phyloP scores from a whole-genome alignment of 2,888 invertebrate genomes.

The Mimachlamys varia region DNA sequence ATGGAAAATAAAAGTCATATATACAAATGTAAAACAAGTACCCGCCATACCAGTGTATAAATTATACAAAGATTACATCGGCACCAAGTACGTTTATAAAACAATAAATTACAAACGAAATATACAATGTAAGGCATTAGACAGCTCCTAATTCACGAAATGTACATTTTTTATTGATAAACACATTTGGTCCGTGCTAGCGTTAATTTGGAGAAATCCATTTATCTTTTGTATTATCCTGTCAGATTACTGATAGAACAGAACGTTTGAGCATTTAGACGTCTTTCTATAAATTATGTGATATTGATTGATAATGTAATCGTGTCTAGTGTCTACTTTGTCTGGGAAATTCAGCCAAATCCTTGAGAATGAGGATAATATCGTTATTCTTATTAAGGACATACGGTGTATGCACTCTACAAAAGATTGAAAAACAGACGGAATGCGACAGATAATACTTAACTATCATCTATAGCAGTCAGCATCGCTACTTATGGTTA shows the following conservation, averaged over 20 bases:
- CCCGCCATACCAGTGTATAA: not conserved
- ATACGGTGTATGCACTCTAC: not conserved
- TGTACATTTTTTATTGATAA: not conserved
- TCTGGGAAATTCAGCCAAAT: not conserved
- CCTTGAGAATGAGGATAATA: not conserved
- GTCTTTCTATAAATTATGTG: not conserved
- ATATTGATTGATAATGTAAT: not conserved
- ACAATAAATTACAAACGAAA: not conserved
- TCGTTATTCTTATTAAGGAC: not conserved
- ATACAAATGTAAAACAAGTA: not conserved
- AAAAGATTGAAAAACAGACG: not conserved
- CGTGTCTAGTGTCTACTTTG: not conserved
- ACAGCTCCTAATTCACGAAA: not conserved
- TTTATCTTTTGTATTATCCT: not conserved
- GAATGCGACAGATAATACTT: not conserved
- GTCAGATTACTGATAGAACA: not conserved
- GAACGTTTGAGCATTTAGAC: not conserved
- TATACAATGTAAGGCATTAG: no score
- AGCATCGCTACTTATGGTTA: not conserved
- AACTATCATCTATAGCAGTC: not conserved
- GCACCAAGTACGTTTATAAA: not conserved
- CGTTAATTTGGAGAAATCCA: not conserved
- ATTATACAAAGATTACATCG: not conserved
- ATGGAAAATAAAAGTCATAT: not conserved
- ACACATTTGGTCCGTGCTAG: not conserved